phyloP scores from a whole-genome alignment of 2,113 vertebrate species.

The Callocephalon fimbriatum region DNA sequence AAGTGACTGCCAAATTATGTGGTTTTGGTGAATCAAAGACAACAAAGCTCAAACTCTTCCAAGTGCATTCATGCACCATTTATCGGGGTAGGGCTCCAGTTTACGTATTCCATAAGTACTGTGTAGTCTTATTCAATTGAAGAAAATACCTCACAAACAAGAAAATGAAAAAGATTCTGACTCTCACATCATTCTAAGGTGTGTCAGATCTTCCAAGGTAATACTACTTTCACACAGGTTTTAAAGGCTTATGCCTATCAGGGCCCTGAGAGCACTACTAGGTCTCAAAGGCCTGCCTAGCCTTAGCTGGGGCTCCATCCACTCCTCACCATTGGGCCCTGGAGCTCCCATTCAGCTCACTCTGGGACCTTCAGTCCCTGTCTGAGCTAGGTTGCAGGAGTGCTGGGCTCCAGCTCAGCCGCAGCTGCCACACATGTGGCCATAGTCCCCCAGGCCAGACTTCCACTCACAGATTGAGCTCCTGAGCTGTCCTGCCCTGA shows the following conservation, averaged over 20 bases:
- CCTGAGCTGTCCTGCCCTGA: background rate
- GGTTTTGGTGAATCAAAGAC: background rate
- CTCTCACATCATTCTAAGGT: background rate
- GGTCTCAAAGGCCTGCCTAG: background rate
- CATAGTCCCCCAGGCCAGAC: accelerated
- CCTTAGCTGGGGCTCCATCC: background rate
- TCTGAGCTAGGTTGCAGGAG: background rate
- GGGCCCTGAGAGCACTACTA: background rate
- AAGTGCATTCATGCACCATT: background rate
- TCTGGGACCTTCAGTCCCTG: no score
- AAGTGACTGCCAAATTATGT: background rate
- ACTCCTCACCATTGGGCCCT: accelerated
- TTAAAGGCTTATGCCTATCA: background rate
- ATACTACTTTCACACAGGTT: accelerated
- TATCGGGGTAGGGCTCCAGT: background rate
- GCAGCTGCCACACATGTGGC: background rate
- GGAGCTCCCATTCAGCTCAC: background rate
- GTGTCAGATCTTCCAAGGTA: background rate
- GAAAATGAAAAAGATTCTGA: background rate
- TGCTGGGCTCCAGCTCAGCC: background rate
- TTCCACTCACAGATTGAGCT: background rate
- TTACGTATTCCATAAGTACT: background rate
- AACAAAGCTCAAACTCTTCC: background rate
- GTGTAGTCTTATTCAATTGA: background rate
- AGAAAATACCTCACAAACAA: background rate